These are phyloP conservation scores for Petrocephalus schoutedeni DNA, from an alignment of 2,797 vertebrate genomes.

Conservation along the genomic window DNA sequence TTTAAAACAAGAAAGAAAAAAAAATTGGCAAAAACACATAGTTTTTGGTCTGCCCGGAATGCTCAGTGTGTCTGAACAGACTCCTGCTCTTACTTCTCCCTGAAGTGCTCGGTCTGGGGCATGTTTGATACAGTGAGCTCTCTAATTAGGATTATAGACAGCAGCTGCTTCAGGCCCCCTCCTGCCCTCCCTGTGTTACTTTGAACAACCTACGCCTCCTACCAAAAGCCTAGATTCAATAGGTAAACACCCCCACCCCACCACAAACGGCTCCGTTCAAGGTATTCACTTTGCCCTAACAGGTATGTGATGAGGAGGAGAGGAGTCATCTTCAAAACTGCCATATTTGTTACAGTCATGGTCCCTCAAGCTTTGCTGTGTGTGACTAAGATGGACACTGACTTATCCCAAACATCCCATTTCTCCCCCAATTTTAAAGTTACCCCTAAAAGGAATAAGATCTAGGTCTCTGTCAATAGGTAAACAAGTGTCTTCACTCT, in stretches of 20 bases:
- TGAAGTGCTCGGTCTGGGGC: background rate
- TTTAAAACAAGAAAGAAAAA: background rate
- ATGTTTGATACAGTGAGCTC: background rate
- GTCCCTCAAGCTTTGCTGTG: background rate
- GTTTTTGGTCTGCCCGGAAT: background rate
- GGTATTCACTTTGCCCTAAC: background rate
- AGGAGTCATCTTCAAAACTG: background rate
- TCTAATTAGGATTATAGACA: constrained; percentile 22
- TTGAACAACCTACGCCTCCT: constrained; percentile 5
- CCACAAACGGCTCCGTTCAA: background rate
- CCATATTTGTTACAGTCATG: background rate
- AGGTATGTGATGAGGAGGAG: background rate
- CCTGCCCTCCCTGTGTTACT: background rate
- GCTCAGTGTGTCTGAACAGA: background rate
- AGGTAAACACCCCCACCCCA: background rate
- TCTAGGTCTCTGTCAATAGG: constrained; percentile 1
- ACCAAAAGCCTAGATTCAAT: background rate
- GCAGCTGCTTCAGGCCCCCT: background rate
- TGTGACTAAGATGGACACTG: background rate
- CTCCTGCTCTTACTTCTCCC: background rate
- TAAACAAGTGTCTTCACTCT: background rate
- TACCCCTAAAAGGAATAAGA: background rate
- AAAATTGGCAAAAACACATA: background rate
- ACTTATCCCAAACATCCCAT: background rate
- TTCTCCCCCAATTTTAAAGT: background rate